These are phyloP conservation scores for Agriotes lineatus DNA, from an alignment of 2,888 invertebrate species.

Conservation along the genomic window DNA sequence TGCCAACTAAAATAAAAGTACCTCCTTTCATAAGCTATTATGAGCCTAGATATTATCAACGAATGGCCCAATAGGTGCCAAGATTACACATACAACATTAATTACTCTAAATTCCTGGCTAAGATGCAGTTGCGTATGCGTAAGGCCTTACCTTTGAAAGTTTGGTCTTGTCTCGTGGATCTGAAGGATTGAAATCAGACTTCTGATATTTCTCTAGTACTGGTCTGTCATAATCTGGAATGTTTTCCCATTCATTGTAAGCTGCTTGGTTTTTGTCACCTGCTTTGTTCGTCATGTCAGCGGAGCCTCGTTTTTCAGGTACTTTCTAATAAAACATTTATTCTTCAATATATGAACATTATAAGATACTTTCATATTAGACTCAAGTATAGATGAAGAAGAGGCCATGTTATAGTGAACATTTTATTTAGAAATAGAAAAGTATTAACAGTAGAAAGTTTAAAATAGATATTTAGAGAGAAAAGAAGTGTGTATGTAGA, in stretches of 20 bases:
- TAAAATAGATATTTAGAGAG: neutral
- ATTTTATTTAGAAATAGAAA: conserved; percentile 9
- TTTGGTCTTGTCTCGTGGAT: conserved; percentile 67
- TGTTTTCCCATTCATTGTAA: conserved; percentile 62
- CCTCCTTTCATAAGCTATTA: conserved; percentile 40
- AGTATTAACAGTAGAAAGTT: neutral
- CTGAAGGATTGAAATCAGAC: conserved; percentile 65
- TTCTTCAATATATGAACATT: neutral
- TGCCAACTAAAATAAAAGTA: conserved; percentile 38
- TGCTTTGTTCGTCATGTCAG: neutral
- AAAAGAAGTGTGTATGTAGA: conserved; percentile 22
- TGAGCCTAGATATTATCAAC: conserved; percentile 41
- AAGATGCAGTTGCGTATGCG: conserved; percentile 27
- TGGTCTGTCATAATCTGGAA: conserved; percentile 82
- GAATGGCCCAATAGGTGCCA: conserved; percentile 37
- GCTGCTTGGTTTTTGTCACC: conserved; percentile 40
- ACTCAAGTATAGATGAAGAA: neutral
- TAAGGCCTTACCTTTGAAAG: conserved; percentile 60
- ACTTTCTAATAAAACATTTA: conserved; percentile 46
- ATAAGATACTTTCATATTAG: neutral
- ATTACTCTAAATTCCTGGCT: conserved; percentile 40
- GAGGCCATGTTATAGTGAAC: conserved; percentile 4
- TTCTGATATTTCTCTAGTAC: conserved; percentile 79
- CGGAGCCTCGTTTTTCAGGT: conserved; percentile 51
- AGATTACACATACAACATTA: conserved; percentile 40